Conservation (phyloP, 2,888 invertebrate species). For the Adelognathus sp. region DNA sequence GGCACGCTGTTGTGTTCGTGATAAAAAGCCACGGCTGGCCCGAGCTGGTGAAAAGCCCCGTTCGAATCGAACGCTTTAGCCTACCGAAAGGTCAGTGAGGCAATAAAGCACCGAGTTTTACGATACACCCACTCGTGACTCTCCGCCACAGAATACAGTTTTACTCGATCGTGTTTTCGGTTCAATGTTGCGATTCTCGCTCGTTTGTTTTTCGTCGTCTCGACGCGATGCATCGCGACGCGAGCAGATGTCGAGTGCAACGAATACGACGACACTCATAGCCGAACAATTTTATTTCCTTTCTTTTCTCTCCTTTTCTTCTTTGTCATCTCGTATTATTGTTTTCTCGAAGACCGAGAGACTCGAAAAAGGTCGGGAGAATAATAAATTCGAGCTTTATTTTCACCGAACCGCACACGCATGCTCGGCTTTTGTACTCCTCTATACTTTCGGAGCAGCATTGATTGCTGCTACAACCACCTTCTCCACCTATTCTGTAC, state of each 20-base stretch:
- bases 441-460: constrained; percentile 55
- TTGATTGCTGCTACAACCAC: constrained; percentile 58
- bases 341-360: not conserved
- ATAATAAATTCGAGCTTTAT: constrained; percentile 56
- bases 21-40: not conserved
- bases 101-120: constrained; percentile 53
- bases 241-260: not conserved
- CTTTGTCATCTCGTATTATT: not conserved
- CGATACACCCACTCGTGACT: constrained; percentile 48
- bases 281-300: not conserved
- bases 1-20: not conserved
- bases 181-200: constrained; percentile 19
- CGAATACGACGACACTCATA: not conserved
- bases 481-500: not conserved
- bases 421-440: constrained; percentile 56
- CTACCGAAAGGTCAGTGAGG: constrained; percentile 50
- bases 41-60: constrained; percentile 8
- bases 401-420: constrained; percentile 46
- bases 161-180: constrained; percentile 6
- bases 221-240: not conserved
- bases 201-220: constrained; percentile 44
- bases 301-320: not conserved
- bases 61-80: not conserved
- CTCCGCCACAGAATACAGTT: constrained; percentile 3
- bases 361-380: constrained; percentile 9